These are phyloP conservation scores for Danaus chrysippus DNA, from an alignment of 2,888 invertebrate genomes.

Conservation along the genomic window DNA sequence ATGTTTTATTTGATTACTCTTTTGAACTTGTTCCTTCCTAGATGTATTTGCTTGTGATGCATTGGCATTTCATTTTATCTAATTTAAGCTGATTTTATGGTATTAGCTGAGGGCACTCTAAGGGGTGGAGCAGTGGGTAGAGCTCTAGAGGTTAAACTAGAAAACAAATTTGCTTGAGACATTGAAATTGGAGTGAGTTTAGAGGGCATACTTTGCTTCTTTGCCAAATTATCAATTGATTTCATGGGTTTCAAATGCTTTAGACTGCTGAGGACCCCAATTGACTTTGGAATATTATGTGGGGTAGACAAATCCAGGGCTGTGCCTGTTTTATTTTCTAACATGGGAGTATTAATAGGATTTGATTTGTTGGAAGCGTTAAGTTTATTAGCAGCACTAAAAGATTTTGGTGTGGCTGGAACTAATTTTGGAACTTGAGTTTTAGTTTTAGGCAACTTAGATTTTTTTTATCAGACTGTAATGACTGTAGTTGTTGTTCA, in stretches of 20 bases:
- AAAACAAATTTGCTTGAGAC: slow-evolving; percentile 55
- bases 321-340: slow-evolving; percentile 58
- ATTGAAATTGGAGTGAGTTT: slow-evolving; percentile 53
- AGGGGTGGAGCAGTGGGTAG: slow-evolving; percentile 47
- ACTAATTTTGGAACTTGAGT: slow-evolving; percentile 70
- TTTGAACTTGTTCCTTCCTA: slow-evolving; percentile 52
- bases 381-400: slow-evolving; percentile 60
- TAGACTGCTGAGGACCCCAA: slow-evolving; percentile 65
- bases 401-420: slow-evolving; percentile 64
- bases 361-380: slow-evolving; percentile 51
- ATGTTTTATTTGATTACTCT: slow-evolving; percentile 50
- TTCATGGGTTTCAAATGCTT: slow-evolving; percentile 75
- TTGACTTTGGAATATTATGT: slow-evolving; percentile 65
- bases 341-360: slow-evolving; percentile 36
- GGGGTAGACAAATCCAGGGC: slow-evolving; percentile 73
- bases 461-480: slow-evolving; percentile 71
- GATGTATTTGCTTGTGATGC: slow-evolving; percentile 41
- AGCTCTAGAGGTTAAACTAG: slow-evolving; percentile 52
- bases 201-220: slow-evolving; percentile 65
- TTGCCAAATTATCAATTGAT: slow-evolving; percentile 73
- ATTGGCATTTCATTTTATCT: slow-evolving; percentile 51
- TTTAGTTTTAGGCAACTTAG: slow-evolving; percentile 67
- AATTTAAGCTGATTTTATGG: slow-evolving; percentile 56
- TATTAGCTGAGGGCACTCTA: slow-evolving; percentile 57
- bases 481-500: slow-evolving; percentile 67